Conservation (phyloP, 1,140 invertebrate species). For the Neuroterus valhalla region DNA sequence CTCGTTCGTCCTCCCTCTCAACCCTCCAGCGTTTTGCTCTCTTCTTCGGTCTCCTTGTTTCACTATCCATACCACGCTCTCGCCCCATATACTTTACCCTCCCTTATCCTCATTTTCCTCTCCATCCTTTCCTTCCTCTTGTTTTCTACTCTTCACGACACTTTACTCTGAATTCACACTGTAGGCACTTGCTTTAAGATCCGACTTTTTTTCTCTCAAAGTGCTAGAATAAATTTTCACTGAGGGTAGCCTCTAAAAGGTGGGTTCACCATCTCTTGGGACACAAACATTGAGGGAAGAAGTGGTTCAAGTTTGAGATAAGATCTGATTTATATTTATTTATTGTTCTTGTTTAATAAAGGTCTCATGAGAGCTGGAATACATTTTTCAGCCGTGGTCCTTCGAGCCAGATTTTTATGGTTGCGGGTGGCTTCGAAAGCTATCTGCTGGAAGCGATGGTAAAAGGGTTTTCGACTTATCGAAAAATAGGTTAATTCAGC, state of each 20-base stretch:
- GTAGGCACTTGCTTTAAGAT: conserved; percentile 14
- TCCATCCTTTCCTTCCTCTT: conserved; percentile 39
- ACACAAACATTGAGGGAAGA: neutral
- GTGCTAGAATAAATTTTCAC: conserved; percentile 24
- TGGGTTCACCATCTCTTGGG: neutral
- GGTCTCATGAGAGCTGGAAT: too few species aligned
- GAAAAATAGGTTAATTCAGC: too few species aligned
- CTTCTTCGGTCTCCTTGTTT: conserved; percentile 49
- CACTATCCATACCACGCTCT: neutral
- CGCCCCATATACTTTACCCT: conserved; percentile 24
- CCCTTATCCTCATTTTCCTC: conserved; percentile 25
- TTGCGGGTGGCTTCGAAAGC: too few species aligned
- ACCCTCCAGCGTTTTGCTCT: conserved; percentile 44
- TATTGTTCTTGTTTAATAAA: too few species aligned
- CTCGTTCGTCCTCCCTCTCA: conserved; percentile 44
- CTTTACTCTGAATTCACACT: conserved; percentile 25
- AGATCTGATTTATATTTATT: neutral
- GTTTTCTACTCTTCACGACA: conserved; percentile 35
- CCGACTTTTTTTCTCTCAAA: conserved; percentile 3
- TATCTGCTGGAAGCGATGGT: too few species aligned
- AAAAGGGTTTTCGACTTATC: too few species aligned
- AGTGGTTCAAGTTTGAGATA: neutral
- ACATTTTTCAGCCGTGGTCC: too few species aligned
- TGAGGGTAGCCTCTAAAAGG: neutral
- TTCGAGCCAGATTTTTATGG: too few species aligned